These are phyloP conservation scores for Antechinus flavipes DNA, from an alignment of 2,113 vertebrate genomes.

Conservation along the genomic window DNA sequence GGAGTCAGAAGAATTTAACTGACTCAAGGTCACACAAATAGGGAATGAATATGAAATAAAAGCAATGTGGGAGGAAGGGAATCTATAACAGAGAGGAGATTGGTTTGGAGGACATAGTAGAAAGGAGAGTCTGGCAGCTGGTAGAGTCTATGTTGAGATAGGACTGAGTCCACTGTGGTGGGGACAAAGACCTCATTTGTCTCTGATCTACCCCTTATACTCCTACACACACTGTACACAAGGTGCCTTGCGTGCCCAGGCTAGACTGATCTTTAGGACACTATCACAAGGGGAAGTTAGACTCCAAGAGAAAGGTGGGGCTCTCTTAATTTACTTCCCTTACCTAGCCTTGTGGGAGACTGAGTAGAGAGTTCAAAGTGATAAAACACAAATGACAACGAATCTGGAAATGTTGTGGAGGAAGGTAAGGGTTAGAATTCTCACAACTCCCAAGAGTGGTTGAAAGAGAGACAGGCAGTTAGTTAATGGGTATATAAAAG, in stretches of 20 bases:
- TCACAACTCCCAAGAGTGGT: neutral
- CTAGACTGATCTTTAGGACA: neutral
- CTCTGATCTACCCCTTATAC: neutral
- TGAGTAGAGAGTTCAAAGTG: neutral
- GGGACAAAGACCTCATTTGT: neutral
- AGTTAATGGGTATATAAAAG: neutral
- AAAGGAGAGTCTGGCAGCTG: neutral
- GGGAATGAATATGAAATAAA: neutral
- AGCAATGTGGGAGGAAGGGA: neutral
- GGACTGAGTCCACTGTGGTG: neutral
- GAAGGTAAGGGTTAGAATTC: neutral
- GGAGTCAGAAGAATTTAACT: neutral
- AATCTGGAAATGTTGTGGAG: neutral
- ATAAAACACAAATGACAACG: neutral
- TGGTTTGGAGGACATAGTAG: neutral
- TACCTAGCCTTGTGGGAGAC: neutral
- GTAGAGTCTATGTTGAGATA: neutral
- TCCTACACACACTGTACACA: neutral
- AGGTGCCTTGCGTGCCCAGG: neutral
- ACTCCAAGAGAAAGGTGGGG: neutral
- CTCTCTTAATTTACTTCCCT: neutral
- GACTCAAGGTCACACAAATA: neutral
- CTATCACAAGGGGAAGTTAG: neutral
- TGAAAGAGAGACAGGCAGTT: neutral
- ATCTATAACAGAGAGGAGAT: neutral